Evolutionary conservation across 2,113 vertebrate species (phyloP).

Genomic region (Arenaria interpres): DNA sequence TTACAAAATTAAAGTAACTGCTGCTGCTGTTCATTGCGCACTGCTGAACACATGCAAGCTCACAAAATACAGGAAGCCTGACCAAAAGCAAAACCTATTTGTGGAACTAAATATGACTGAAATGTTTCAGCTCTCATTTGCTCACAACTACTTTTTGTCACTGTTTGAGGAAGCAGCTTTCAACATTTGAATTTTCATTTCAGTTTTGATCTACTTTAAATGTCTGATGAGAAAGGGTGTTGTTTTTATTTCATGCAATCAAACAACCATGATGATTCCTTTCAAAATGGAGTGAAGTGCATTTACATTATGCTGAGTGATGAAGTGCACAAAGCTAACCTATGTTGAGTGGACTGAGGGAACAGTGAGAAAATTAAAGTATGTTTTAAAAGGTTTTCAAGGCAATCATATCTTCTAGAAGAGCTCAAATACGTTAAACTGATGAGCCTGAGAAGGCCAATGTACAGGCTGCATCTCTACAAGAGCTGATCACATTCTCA

Average conservation of each 20-base stretch:
- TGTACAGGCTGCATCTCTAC: background rate
- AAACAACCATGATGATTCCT: background rate
- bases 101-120: conserved; percentile 74
- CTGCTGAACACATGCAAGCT: background rate
- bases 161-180: conserved; percentile 75
- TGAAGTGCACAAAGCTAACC: background rate
- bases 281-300: background rate
- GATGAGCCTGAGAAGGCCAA: background rate
- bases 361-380: background rate
- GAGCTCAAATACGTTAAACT: background rate
- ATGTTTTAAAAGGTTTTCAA: conserved; percentile 13
- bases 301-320: background rate
- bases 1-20: conserved; percentile 72
- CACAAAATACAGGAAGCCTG: conserved; percentile 69
- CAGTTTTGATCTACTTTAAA: conserved; percentile 49
- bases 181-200: conserved; percentile 50
- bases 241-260: background rate
- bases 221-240: background rate
- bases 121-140: conserved; percentile 3
- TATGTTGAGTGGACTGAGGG: background rate
- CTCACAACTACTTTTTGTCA: conserved; percentile 33
- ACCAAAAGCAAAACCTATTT: conserved; percentile 80
- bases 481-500: background rate
- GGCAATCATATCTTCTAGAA: background rate
- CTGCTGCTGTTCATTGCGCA: conserved; percentile 63